These are phyloP conservation scores for Etheostoma cragini DNA, from an alignment of 2,113 vertebrate genomes.

Conservation along the genomic window DNA sequence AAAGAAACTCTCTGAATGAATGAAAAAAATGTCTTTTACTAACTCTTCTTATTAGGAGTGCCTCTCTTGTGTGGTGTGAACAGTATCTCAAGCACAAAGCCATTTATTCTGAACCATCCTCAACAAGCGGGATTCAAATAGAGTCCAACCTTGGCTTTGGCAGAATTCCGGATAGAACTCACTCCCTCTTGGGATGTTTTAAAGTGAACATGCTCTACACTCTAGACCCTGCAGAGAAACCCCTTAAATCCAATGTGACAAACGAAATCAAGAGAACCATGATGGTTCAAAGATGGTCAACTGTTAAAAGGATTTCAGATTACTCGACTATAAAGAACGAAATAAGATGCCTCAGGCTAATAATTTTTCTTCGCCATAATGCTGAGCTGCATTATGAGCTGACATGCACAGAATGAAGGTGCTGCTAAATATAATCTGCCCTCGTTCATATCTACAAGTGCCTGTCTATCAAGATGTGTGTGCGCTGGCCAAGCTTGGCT, in stretches of 20 bases:
- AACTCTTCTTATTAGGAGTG: neutral
- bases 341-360: slow-evolving; percentile 29
- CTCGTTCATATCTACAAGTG: slow-evolving; percentile 24
- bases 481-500: slow-evolving; percentile 23
- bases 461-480: slow-evolving; percentile 18
- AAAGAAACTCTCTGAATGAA: neutral
- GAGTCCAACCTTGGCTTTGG: slow-evolving; percentile 19
- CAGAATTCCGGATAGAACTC: neutral
- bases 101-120: slow-evolving; percentile 18
- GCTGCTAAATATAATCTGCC: slow-evolving; percentile 37
- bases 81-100: slow-evolving; percentile 24
- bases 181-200: slow-evolving; percentile 3
- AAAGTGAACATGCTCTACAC: neutral
- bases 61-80: neutral
- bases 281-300: slow-evolving; percentile 45
- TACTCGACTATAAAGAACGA: slow-evolving; percentile 5
- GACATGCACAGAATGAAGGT: slow-evolving; percentile 17
- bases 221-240: neutral
- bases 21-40: neutral
- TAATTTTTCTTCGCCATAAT: slow-evolving; percentile 12
- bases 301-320: slow-evolving; percentile 53
- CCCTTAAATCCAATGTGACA: slow-evolving; percentile 28
- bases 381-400: neutral
- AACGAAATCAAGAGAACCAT: slow-evolving; percentile 14
- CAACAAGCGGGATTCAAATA: slow-evolving; percentile 1